Evolutionary conservation across 2,797 vertebrate genomes (phyloP).

Genomic region (Coluber constrictor): DNA sequence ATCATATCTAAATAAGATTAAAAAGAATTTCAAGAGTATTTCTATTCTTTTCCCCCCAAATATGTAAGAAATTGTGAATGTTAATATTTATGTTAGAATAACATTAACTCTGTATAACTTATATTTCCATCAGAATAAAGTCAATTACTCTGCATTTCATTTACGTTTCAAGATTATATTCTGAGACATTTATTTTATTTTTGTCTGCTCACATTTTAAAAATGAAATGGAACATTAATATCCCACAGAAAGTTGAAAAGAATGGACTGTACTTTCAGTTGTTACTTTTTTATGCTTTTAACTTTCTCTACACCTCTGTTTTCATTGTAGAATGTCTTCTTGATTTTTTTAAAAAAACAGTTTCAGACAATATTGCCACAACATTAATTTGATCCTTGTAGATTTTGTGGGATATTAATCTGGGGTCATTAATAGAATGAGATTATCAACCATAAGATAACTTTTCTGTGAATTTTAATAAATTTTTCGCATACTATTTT

Average conservation of each 20-base stretch:
- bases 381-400: conserved; percentile 15
- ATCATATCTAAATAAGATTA: conserved; percentile 2
- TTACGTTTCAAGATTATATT: neutral
- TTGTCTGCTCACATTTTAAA: fast-evolving
- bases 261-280: neutral
- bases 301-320: conserved; percentile 9
- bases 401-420: conserved; percentile 21
- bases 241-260: neutral
- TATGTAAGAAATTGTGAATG: neutral
- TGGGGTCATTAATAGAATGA: conserved; percentile 13
- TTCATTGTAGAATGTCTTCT: conserved; percentile 23
- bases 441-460: neutral
- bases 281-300: conserved; percentile 14
- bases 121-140: neutral
- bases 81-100: neutral
- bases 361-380: neutral
- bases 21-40: conserved; percentile 1
- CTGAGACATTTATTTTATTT: neutral
- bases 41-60: neutral
- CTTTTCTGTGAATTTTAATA: neutral
- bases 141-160: neutral
- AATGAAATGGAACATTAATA: neutral
- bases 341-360: neutral
- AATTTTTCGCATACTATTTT: conserved; percentile 3
- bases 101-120: neutral